Percentiles rank a stretch among this genome's conserved stretches.
phyloP scores from a whole-genome alignment of 2,888 invertebrate species.

The Macrophya alboannulata region DNA sequence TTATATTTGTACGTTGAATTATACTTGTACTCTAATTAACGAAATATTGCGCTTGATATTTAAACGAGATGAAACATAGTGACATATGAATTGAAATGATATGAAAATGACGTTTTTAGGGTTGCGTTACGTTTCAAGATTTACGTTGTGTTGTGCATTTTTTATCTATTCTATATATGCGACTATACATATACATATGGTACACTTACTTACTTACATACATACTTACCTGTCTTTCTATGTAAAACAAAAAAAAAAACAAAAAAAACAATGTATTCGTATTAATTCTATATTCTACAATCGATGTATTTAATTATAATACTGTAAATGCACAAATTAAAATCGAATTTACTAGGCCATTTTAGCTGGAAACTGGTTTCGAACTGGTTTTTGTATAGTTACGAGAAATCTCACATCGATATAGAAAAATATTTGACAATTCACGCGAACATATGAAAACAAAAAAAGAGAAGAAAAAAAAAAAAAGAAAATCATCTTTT shows the following conservation, averaged over 20 bases:
- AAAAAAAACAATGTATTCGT: neutral
- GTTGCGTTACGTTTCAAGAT: constrained; percentile 63
- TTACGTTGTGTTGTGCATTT: constrained; percentile 59
- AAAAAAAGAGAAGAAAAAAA: neutral
- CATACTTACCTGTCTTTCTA: neutral
- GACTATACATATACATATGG: neutral
- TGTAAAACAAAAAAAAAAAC: neutral
- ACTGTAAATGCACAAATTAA: constrained; percentile 46
- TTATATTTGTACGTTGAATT: constrained; percentile 80
- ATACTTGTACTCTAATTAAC: constrained; percentile 75
- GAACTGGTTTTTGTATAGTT: neutral
- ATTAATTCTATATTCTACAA: constrained; percentile 26
- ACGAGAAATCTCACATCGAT: neutral
- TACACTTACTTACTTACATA: too few species aligned
- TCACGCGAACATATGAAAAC: neutral
- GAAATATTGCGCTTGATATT: constrained; percentile 18
- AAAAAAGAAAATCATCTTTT: neutral
- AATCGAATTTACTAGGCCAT: constrained; percentile 42
- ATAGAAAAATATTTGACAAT: neutral
- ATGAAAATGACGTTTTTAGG: constrained; percentile 58
- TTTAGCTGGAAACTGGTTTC: constrained; percentile 28
- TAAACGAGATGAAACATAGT: neutral
- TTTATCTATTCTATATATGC: constrained; percentile 32
- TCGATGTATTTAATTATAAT: constrained; percentile 30
- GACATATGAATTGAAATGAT: constrained; percentile 61